Base-by-base conservation (phyloP, 2,797 vertebrate genomes). In the Otolemur crassicaudatus region DNA sequence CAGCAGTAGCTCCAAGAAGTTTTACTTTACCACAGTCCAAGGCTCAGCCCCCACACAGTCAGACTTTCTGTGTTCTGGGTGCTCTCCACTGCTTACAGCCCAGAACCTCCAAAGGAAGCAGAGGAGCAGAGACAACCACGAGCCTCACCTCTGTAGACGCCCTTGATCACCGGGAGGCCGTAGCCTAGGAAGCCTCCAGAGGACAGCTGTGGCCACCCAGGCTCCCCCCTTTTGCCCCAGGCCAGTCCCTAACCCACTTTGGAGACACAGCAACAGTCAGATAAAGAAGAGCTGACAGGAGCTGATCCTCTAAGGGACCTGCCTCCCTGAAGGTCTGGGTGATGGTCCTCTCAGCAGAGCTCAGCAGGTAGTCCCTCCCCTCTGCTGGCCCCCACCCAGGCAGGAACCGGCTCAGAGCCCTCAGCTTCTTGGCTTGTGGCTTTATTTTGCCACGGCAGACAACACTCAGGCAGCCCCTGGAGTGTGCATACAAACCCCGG, bases 181-280 rank as follows among this genome's bases (percentile, higher is more conserved):
- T 4, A 53, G 37, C 27, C 17, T 67, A 0, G 2, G 22, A 2
- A 5, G 3, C 3, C 25, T 25, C 3, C 25, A 5, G 67, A 19
- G 40, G 23, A 19, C 56, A 61, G 79, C 0, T 13, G 22, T 6
- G 5, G 34, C 70, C 2, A 2, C 70, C 25, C 17, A 11, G 7
- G 16, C 19, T 34, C 69, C 69, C 40, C 1, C 3, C 13, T 17
- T 60, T 20, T 17, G 37, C 40, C 67, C 67, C 9, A 17, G 73
- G 67, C 53, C 25, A 2, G 27, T 8, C 49, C 65, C 40, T 4
- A 11, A 16, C 34, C 37, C 69, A 37, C 58, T 0, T 29, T 3
- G 58, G 29, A 77, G 67, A 75, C 3, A 46, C 34, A 70, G n/a
- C 29, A 83, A 43, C 65, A 20, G 46, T 1, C 1, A 2, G 5